A percentile compares a stretch with the other conserved stretches of the same genome.
Evolutionary conservation across 2,888 invertebrate species (phyloP).

Genomic region (Mythimna loreyi): DNA sequence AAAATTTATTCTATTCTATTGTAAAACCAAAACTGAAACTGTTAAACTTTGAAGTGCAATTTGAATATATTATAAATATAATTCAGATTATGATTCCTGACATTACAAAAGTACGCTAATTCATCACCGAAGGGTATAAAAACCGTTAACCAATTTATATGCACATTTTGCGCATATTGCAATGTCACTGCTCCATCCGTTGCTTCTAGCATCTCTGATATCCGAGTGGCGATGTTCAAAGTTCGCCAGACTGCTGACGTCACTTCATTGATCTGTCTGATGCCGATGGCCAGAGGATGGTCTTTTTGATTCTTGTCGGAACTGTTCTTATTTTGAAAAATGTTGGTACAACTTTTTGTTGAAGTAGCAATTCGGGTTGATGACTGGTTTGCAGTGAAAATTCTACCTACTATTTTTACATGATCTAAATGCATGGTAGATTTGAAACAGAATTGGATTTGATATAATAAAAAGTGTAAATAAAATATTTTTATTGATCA

Average conservation of each 20-base stretch:
- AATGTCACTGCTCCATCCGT: neutral
- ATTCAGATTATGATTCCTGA: conserved; percentile 50
- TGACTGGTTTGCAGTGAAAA: neutral
- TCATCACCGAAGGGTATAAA: conserved; percentile 48
- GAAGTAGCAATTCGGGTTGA: neutral
- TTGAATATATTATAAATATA: conserved; percentile 54
- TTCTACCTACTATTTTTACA: too few relatives aligned
- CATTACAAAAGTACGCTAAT: conserved; percentile 45
- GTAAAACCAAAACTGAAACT: too few relatives aligned
- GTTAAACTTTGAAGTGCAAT: conserved; percentile 35
- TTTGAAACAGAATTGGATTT: too few relatives aligned
- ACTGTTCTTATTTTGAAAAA: conserved; percentile 3
- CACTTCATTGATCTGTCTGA: conserved; percentile 61
- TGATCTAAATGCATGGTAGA: too few relatives aligned
- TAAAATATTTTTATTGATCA: too few relatives aligned
- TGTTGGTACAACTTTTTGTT: conserved; percentile 2
- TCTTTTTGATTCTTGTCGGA: neutral
- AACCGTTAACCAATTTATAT: neutral
- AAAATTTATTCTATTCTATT: too few relatives aligned
- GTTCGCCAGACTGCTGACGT: conserved; percentile 57
- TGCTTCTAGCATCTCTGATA: conserved; percentile 8
- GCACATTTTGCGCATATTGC: neutral
- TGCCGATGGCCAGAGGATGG: conserved; percentile 43
- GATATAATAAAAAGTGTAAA: too few relatives aligned
- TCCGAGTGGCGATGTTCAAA: conserved; percentile 31